Base-by-base conservation (phyloP, 2,888 invertebrate genomes). In the Polydrusus cervinus region DNA sequence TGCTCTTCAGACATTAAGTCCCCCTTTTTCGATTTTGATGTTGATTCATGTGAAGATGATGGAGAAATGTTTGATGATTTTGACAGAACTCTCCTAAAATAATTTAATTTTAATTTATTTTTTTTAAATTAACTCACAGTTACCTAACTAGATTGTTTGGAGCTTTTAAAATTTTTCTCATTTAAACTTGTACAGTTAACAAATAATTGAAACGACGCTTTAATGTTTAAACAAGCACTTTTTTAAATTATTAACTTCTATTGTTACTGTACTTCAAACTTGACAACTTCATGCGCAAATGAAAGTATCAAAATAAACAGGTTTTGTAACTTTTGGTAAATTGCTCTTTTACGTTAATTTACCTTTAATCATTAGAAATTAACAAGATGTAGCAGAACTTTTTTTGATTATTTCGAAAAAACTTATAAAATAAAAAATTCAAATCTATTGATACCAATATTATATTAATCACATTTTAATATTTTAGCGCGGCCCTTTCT, bases 101-200 rank as follows among this genome's bases (percentile, higher is more conserved):
- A 11, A 10, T 25, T 14, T 62, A 65, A 64, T 71, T 74, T 68
- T 53, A 66, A 66, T 45, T 55, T 55, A 71, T 75, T 70, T 74
- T 72, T 18, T 40, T 71, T 74, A 55, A 64, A 62, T 62, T 43
- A 69, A 67, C 73, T 68, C 57, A 78, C 66, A 71, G 74, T 79
- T 82, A 84, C 84, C 84, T 82, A 77, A 84, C 79, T 25, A 84
- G 79, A 77, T 82, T 83, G 72, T 81, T 82, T 45, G 84, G 81
- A 69, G 77, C 79, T 60, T 82, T 80, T 67, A 84, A 79, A 79
- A 84, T 83, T 74, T 79, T 80, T 75, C 81, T 80, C 73, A 83
- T 75, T 67, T 57, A 68, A 65, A 43, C n/a, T 57, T 49, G 6
- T 30, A 3, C 34, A 34, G 1, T 18, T n/a, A 8, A n/a, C n/a